These are phyloP conservation scores for Heliconius congener DNA, from an alignment of 1,140 invertebrate species.

Conservation along the genomic window DNA sequence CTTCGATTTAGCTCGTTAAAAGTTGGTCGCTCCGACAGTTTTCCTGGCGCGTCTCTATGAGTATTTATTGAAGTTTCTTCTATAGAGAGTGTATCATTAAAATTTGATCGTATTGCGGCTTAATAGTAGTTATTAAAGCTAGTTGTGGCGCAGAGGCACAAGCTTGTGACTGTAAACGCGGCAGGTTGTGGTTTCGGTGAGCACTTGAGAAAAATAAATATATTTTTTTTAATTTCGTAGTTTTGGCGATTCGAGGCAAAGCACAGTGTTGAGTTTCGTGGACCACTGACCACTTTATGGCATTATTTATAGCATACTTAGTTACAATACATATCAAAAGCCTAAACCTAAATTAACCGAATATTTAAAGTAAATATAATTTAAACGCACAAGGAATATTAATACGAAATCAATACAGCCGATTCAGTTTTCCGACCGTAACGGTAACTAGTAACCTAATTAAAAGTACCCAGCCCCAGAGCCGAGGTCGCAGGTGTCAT, in stretches of 20 bases:
- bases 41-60: conserved; percentile 33
- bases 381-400: neutral
- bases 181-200: too few species aligned
- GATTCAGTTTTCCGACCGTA: too few species aligned
- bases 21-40: conserved; percentile 52
- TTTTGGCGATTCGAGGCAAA: too few species aligned
- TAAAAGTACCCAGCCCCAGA: conserved; percentile 53
- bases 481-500: conserved; percentile 60
- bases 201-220: too few species aligned
- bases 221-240: too few species aligned
- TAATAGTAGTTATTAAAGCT: neutral
- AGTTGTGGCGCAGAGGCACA: too few species aligned
- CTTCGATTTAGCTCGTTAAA: conserved; percentile 64
- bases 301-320: too few species aligned
- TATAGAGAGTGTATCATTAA: conserved; percentile 20
- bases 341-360: neutral
- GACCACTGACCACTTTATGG: too few species aligned
- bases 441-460: conserved; percentile 58
- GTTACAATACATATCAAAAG: too few species aligned
- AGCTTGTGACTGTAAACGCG: too few species aligned
- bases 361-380: neutral
- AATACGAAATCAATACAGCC: too few species aligned
- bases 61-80: conserved; percentile 29
- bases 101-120: neutral
- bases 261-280: too few species aligned